A percentile compares a stretch with the other conserved stretches of the same genome.
These are phyloP conservation scores for Neoascia interrupta DNA, from an alignment of 2,888 invertebrate genomes.

Conservation along the genomic window DNA sequence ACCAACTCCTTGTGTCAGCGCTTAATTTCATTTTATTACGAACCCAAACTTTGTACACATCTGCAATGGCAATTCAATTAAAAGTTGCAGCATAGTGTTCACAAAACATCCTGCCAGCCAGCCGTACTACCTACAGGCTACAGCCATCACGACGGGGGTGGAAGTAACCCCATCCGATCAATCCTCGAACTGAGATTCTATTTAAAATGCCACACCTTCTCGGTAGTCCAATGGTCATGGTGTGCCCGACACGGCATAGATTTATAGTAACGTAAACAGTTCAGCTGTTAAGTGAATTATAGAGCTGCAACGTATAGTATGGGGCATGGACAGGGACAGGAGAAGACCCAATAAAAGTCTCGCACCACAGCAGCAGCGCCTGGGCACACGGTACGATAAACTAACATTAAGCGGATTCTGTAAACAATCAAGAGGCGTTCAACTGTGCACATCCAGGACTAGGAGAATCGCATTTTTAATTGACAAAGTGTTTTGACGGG, in stretches of 20 bases:
- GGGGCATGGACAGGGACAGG: background rate
- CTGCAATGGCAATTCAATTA: slow-evolving; percentile 65
- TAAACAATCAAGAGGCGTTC: slow-evolving; percentile 13
- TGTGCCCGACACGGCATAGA: slow-evolving; percentile 14
- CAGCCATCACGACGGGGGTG: background rate
- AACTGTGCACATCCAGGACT: background rate
- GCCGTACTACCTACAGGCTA: too few relatives aligned
- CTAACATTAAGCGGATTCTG: slow-evolving; percentile 9
- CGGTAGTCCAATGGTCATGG: slow-evolving; percentile 3
- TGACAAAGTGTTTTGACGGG: slow-evolving; percentile 41
- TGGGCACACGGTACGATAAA: background rate
- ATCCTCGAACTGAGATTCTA: slow-evolving; percentile 17
- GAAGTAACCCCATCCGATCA: background rate
- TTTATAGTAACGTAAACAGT: slow-evolving; percentile 57
- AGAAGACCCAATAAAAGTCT: slow-evolving; percentile 26
- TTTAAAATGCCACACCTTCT: slow-evolving; percentile 6
- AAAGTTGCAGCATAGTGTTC: slow-evolving; percentile 26
- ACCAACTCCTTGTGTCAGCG: slow-evolving; percentile 20
- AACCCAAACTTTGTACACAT: slow-evolving; percentile 53
- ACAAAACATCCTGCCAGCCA: background rate
- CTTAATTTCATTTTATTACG: slow-evolving; percentile 53
- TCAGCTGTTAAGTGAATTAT: slow-evolving; percentile 53
- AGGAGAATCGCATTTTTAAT: slow-evolving; percentile 16
- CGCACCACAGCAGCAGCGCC: background rate
- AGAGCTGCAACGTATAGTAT: slow-evolving; percentile 11